Evolutionary conservation across 2,888 invertebrate species (phyloP).

Genomic region (Acanthosepion lycidas): DNA sequence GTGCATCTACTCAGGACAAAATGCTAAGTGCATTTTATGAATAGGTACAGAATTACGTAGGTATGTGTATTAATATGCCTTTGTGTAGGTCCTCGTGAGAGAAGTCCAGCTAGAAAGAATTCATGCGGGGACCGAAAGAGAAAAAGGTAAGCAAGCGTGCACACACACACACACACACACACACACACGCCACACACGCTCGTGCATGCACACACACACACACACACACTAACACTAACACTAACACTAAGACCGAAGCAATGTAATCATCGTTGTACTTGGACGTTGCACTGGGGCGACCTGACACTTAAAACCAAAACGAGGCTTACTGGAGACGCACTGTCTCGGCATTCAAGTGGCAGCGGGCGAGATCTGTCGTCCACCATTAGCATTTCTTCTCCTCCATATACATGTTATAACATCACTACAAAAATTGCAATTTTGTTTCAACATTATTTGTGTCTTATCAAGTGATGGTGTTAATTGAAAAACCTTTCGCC

Average conservation of each 20-base stretch:
- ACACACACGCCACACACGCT: neutral
- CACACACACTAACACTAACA: neutral
- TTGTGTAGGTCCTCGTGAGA: neutral
- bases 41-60: neutral
- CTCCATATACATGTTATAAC: too few species aligned
- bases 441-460: too few species aligned
- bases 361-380: neutral
- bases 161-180: neutral
- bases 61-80: too few species aligned
- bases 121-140: too few species aligned
- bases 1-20: neutral
- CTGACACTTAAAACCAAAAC: constrained; percentile 21
- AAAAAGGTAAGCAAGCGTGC: too few species aligned
- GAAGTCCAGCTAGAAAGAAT: neutral
- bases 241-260: neutral
- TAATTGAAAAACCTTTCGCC: too few species aligned
- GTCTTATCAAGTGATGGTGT: too few species aligned
- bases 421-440: too few species aligned
- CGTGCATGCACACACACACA: neutral
- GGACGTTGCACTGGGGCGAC: constrained; percentile 23
- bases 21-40: neutral
- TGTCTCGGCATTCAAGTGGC: constrained; percentile 23
- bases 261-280: neutral
- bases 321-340: constrained; percentile 21
- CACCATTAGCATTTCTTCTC: neutral